Percentiles rank a stretch among this genome's conserved stretches.
Evolutionary conservation across 2,797 vertebrate genomes (phyloP).

Genomic region (Parambassis ranga): DNA sequence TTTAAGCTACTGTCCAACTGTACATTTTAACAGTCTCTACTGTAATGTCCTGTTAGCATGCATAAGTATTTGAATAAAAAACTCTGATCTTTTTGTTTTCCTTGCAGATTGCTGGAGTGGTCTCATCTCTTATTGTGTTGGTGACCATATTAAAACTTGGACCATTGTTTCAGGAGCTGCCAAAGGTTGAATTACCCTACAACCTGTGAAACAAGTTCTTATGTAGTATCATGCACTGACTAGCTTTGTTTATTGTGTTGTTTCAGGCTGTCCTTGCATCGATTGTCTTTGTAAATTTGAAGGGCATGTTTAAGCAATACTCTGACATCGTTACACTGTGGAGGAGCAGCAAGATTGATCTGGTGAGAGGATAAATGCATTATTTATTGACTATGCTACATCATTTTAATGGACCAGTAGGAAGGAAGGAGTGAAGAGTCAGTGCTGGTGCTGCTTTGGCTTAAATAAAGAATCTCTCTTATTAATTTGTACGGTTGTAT

Average conservation of each 20-base stretch:
- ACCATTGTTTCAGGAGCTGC: constrained; percentile 88
- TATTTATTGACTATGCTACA: neutral
- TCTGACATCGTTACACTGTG: constrained; percentile 84
- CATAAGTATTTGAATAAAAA: neutral
- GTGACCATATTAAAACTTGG: constrained; percentile 92
- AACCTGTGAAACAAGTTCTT: neutral
- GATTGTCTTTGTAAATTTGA: constrained; percentile 90
- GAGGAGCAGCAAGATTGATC: constrained; percentile 86
- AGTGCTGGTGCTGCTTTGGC: too few species aligned
- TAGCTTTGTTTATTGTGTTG: neutral
- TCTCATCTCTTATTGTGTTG: constrained; percentile 88
- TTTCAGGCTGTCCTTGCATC: constrained; percentile 88
- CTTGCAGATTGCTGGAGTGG: constrained; percentile 86
- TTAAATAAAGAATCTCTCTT: too few species aligned
- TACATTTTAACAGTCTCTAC: neutral
- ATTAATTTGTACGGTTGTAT: too few species aligned
- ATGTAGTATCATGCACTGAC: neutral
- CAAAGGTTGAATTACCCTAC: constrained; percentile 82
- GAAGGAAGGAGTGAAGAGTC: too few species aligned
- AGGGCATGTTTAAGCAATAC: constrained; percentile 93
- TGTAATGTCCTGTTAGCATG: neutral
- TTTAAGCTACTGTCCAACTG: neutral
- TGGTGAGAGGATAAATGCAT: constrained; percentile 80
- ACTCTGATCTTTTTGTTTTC: neutral
- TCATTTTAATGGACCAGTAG: too few species aligned